Base-by-base conservation (phyloP, 2,888 invertebrate genomes). In the Drosophila prolongata region DNA sequence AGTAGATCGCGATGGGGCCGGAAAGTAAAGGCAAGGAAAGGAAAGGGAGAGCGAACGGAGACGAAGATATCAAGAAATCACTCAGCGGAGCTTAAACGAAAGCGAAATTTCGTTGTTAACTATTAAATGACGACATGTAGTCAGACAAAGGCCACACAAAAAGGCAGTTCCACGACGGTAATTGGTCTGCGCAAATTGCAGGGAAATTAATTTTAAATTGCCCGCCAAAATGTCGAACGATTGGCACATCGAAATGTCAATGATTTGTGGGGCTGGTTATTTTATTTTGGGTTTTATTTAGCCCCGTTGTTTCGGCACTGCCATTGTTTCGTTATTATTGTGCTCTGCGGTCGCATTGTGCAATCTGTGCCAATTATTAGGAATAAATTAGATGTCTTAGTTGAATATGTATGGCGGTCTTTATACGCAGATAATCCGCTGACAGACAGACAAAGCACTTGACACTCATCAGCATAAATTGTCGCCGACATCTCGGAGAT, bases 231-330 rank as follows among this genome's bases (percentile, higher is more conserved):
- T 88, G 84, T 79, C 80, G 75, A 84, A 70, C 75, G 77, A 87
- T 84, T 84, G 80, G 77, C 72, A 86, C 83, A 88, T 82, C 77
- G 55, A 83, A 83, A 84, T 84, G 83, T 88, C 83, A 84, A 88
- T 84, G 80, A 86, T 82, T 85, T 70, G 73, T 57, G 62, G 34
- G 27, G 44, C 46, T 43, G 44, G 38, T 66, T 56, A 65, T 68
- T 64, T 58, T 19, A 24, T 60, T 75, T 67, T 54, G 13, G 35
- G 11, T 44, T 65, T 47, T 27, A n/a, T 42, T 57, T 43, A 46
- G 16, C 46, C 46, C 34, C n/a, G 19, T 40, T 55, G 55, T 35
- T 62, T 47, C 13, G 53, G 66, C 44, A 6, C 11, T 54, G 47
- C 49, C 34, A 52, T 68, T 70, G 46, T 59, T 57, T 56, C 27